phyloP scores from a whole-genome alignment of 2,888 invertebrate genomes.

The Microctonus brassicae region DNA sequence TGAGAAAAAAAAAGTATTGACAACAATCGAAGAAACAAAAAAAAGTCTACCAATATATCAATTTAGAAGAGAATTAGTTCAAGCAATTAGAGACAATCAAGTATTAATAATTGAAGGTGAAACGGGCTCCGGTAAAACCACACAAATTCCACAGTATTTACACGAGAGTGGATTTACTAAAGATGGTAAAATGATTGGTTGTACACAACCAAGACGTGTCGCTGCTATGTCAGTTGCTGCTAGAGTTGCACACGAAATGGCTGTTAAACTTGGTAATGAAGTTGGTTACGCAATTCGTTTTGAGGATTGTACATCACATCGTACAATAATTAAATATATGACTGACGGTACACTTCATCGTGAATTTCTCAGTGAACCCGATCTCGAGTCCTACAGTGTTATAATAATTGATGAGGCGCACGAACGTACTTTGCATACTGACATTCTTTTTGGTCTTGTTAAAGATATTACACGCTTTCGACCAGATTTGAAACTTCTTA shows the following conservation, averaged over 20 bases:
- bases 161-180: conserved; percentile 92
- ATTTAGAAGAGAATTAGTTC: conserved; percentile 88
- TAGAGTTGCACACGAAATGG: conserved; percentile 98
- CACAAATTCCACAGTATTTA: conserved; percentile 98
- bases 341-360: conserved; percentile 98
- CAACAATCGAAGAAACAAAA: conserved; percentile 88
- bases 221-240: conserved; percentile 99
- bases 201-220: conserved; percentile 96
- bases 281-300: conserved; percentile 94
- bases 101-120: conserved; percentile 97
- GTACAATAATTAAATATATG: conserved; percentile 98
- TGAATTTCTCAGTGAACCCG: conserved; percentile 97
- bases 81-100: conserved; percentile 91
- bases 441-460: conserved; percentile 97
- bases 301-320: conserved; percentile 98
- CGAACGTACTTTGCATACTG: conserved; percentile 97
- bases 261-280: conserved; percentile 93
- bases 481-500: conserved; percentile 93
- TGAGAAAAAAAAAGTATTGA: conserved; percentile 52
- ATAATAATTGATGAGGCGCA: conserved; percentile 99
- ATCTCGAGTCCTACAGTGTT: conserved; percentile 94
- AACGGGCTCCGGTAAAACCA: conserved; percentile 99
- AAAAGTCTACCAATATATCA: conserved; percentile 94
- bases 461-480: conserved; percentile 95
- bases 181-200: conserved; percentile 91